phyloP scores from a whole-genome alignment of 30 jellyfish, hydroid and myxozoan species.

The Turritopsis dohrnii region DNA sequence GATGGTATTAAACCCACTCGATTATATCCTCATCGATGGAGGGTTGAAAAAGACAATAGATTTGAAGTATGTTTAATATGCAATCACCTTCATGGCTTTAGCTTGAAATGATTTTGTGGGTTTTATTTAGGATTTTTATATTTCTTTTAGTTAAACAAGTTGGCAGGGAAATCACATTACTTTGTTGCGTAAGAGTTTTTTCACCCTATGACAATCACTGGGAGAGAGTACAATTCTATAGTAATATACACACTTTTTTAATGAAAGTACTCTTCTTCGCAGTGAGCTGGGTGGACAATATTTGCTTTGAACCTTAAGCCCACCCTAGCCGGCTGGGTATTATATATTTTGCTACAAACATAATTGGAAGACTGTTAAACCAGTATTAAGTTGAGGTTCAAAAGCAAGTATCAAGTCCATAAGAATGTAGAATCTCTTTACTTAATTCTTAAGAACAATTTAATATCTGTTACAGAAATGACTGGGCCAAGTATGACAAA shows the following conservation, averaged over 20 bases:
- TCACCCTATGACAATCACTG: not conserved
- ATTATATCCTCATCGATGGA: conserved; percentile 48
- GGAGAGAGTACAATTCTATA: no score
- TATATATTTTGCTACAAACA: no score
- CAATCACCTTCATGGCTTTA: not conserved
- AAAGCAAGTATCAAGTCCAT: no score
- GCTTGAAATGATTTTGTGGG: not conserved
- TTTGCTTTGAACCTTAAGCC: no score
- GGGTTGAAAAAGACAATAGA: conserved; percentile 48
- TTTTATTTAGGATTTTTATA: no score
- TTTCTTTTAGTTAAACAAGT: conserved; percentile 9
- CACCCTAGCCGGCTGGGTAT: no score
- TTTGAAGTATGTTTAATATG: conserved; percentile 31
- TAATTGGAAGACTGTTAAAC: no score
- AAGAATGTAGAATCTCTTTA: no score
- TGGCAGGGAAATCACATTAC: conserved; percentile 24
- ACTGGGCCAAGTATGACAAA: not conserved
- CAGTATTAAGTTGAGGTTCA: no score
- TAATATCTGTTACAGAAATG: not conserved
- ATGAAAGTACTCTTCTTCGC: no score
- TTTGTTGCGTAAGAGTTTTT: not conserved
- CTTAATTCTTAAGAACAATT: not conserved
- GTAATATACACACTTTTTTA: no score
- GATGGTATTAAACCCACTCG: conserved; percentile 61
- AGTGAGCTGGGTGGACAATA: no score